These are phyloP conservation scores for Drosophila recens DNA, from an alignment of 2,888 invertebrate species.

Conservation along the genomic window DNA sequence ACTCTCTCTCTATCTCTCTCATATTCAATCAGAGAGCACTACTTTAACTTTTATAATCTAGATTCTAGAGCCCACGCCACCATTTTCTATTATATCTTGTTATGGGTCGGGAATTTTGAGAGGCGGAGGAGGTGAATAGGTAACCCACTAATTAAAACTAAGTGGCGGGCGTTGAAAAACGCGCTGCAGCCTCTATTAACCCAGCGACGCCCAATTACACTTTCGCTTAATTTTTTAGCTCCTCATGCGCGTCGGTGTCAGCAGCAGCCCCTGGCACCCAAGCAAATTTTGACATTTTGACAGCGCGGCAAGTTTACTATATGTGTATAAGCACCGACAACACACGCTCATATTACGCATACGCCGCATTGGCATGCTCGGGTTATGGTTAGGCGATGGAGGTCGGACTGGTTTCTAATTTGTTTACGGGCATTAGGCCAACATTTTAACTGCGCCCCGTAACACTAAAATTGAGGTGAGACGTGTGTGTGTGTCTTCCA, in stretches of 20 bases:
- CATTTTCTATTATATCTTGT: conserved; percentile 43
- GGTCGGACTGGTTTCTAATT: conserved; percentile 67
- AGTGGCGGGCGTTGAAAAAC: conserved; percentile 69
- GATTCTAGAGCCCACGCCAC: conserved; percentile 14
- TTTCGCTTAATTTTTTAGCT: conserved; percentile 73
- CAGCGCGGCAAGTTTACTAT: conserved; percentile 64
- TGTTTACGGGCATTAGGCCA: conserved; percentile 70
- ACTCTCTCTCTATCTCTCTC: neutral
- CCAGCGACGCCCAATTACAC: conserved; percentile 79
- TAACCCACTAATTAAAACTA: conserved; percentile 80
- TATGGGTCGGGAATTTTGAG: neutral
- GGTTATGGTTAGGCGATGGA: neutral
- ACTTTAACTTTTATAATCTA: conserved; percentile 37
- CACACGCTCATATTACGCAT: conserved; percentile 69
- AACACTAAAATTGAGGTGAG: conserved; percentile 51
- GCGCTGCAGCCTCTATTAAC: conserved; percentile 75
- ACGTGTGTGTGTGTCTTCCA: conserved; percentile 10
- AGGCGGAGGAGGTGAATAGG: neutral
- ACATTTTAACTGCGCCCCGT: conserved; percentile 53
- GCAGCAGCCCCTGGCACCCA: conserved; percentile 34
- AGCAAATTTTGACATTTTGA: conserved; percentile 76
- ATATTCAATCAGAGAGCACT: conserved; percentile 33
- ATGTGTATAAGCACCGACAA: conserved; percentile 47
- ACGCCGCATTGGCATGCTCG: conserved; percentile 47
- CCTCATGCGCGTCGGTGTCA: conserved; percentile 30